Conservation (phyloP, 2,888 invertebrate genomes). For the Liodrosophila aerea region DNA sequence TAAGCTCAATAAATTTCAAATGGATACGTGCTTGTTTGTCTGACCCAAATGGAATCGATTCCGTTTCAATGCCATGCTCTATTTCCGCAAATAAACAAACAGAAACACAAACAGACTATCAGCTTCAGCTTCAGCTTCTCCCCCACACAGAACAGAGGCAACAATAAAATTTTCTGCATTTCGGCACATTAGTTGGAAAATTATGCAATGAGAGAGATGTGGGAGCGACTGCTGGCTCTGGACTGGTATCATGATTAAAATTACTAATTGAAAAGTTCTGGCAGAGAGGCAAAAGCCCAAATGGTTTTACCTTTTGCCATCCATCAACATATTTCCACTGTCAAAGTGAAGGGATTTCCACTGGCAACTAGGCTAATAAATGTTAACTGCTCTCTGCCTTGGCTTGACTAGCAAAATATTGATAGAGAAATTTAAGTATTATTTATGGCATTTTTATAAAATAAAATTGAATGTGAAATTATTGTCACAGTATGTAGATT, state of each 20-base stretch:
- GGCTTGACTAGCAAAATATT: slow-evolving; percentile 2
- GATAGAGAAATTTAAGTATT: background rate
- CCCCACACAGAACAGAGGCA: slow-evolving; percentile 7
- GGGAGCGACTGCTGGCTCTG: background rate
- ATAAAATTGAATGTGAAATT: slow-evolving; percentile 22
- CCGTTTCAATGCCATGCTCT: slow-evolving; percentile 34
- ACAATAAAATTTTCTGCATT: slow-evolving; percentile 42
- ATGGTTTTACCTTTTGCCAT: slow-evolving; percentile 31
- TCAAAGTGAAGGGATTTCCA: slow-evolving; percentile 31
- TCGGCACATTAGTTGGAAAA: slow-evolving; percentile 36
- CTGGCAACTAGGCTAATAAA: slow-evolving; percentile 5
- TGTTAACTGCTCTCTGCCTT: background rate
- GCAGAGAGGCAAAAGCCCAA: background rate
- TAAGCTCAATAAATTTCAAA: slow-evolving; percentile 8
- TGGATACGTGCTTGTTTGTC: slow-evolving; percentile 29
- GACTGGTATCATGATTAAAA: slow-evolving; percentile 53
- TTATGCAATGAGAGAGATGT: slow-evolving; percentile 25
- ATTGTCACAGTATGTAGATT: slow-evolving; percentile 39
- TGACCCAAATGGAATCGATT: slow-evolving; percentile 57
- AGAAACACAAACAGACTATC: slow-evolving; percentile 16
- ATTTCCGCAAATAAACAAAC: slow-evolving; percentile 61
- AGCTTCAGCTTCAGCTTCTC: no score
- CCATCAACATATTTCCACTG: slow-evolving; percentile 48
- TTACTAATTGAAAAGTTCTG: slow-evolving; percentile 64
- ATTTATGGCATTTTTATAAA: slow-evolving; percentile 7